These are phyloP conservation scores for Trachelus tabidus DNA, from an alignment of 2,888 invertebrate species.

Conservation along the genomic window DNA sequence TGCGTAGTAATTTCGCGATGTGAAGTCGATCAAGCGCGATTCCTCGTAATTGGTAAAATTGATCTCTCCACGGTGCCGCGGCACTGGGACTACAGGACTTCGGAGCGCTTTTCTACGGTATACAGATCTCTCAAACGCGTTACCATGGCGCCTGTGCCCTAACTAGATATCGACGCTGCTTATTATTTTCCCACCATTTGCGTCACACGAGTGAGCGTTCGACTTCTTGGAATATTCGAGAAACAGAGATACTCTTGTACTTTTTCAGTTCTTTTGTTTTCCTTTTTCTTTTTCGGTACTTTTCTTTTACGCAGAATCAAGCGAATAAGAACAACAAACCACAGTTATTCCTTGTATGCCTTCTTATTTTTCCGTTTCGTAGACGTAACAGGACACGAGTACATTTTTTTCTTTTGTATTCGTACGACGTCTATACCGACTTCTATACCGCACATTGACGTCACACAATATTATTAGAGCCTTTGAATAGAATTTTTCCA, in stretches of 20 bases:
- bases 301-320: background rate
- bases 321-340: conserved; percentile 9
- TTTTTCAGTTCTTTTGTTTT: conserved; percentile 5
- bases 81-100: background rate
- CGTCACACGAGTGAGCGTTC: background rate
- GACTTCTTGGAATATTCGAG: background rate
- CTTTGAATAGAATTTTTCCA: too few species aligned
- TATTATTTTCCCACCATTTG: conserved; percentile 11
- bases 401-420: background rate
- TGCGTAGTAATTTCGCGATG: conserved; percentile 39
- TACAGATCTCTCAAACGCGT: conserved; percentile 8
- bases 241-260: background rate
- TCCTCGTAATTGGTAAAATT: conserved; percentile 50
- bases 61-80: conserved; percentile 11
- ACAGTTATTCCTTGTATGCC: background rate
- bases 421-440: background rate
- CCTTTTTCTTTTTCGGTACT: conserved; percentile 16
- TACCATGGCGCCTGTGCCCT: conserved; percentile 19
- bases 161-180: conserved; percentile 11
- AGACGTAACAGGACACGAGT: background rate
- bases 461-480: too few species aligned
- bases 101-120: conserved; percentile 13
- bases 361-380: conserved; percentile 21
- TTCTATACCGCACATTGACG: background rate
- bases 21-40: conserved; percentile 47